Percentiles rank a stretch among this genome's conserved stretches.
phyloP scores from a whole-genome alignment of 2,113 vertebrate genomes.

The Onychostruthus taczanowskii region DNA sequence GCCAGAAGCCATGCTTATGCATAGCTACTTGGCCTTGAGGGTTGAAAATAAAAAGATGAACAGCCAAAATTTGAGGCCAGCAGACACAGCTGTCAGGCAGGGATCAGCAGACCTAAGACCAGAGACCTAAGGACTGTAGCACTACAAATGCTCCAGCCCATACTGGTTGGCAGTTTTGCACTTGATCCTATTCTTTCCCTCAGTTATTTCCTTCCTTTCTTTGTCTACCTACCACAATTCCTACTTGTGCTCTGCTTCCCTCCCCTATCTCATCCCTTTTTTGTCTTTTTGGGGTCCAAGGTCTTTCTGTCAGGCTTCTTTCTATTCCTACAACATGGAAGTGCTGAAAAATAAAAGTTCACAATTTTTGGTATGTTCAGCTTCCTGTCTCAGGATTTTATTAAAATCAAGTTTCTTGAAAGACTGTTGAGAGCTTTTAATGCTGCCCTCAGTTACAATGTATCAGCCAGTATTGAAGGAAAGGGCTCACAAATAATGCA shows the following conservation, averaged over 20 bases:
- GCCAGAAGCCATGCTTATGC: constrained; percentile 16
- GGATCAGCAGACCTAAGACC: neutral
- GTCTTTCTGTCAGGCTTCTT: neutral
- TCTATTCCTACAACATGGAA: neutral
- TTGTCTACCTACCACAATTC: neutral
- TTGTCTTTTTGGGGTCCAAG: neutral
- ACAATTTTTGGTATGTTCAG: neutral
- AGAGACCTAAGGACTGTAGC: neutral
- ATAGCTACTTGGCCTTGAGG: constrained; percentile 9
- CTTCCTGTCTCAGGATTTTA: neutral
- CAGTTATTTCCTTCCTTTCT: constrained; percentile 14
- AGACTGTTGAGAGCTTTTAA: neutral
- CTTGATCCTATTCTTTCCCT: neutral
- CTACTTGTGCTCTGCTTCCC: neutral
- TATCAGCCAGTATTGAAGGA: neutral
- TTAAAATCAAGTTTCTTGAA: neutral
- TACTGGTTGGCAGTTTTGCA: neutral
- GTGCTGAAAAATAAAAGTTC: neutral
- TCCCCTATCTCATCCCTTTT: neutral
- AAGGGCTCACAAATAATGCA: neutral
- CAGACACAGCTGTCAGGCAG: constrained; percentile 19
- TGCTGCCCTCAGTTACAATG: neutral
- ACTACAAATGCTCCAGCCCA: neutral
- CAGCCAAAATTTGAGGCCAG: neutral
- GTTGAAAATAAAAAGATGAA: constrained; percentile 29